Conservation (phyloP, 2,797 vertebrate species). For the Spea hammondii region DNA sequence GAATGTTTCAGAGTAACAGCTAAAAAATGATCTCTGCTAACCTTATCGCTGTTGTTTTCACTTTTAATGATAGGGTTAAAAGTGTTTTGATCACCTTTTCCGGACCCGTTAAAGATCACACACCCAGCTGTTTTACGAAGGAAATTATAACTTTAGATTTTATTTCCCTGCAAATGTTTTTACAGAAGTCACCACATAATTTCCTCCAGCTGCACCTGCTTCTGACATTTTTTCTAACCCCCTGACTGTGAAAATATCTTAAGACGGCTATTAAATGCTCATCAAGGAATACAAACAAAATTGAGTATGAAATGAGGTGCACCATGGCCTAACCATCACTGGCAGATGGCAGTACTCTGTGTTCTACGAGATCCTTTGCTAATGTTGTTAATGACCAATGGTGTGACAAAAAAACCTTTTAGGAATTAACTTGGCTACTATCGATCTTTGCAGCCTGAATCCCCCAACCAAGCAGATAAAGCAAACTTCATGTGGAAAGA, state of each 20-base stretch:
- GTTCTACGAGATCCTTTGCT: conserved; percentile 23
- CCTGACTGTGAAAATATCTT: conserved; percentile 59
- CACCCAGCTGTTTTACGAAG: not conserved
- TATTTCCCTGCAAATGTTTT: conserved; percentile 48
- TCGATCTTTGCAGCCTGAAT: conserved; percentile 18
- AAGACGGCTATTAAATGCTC: conserved; percentile 61
- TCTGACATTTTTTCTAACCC: conserved; percentile 54
- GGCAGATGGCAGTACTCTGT: conserved; percentile 58
- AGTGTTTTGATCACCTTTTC: too few species aligned
- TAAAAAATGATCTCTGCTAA: not conserved
- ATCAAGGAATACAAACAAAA: conserved; percentile 63
- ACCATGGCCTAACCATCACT: conserved; percentile 48
- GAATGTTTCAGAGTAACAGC: conserved; percentile 3
- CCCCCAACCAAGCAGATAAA: too few species aligned
- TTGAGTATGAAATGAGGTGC: conserved; percentile 58
- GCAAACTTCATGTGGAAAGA: too few species aligned
- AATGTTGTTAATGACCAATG: conserved; percentile 49
- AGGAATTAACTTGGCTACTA: conserved; percentile 31
- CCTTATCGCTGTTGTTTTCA: too few species aligned
- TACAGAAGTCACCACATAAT: conserved; percentile 53
- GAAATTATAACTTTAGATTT: conserved; percentile 45
- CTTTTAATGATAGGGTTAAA: not conserved
- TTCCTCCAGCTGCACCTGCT: conserved; percentile 60
- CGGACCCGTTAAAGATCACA: not conserved
- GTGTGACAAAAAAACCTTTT: conserved; percentile 30